These are phyloP conservation scores for Amazona vittata DNA, from an alignment of 2,113 vertebrate genomes.

Conservation along the genomic window DNA sequence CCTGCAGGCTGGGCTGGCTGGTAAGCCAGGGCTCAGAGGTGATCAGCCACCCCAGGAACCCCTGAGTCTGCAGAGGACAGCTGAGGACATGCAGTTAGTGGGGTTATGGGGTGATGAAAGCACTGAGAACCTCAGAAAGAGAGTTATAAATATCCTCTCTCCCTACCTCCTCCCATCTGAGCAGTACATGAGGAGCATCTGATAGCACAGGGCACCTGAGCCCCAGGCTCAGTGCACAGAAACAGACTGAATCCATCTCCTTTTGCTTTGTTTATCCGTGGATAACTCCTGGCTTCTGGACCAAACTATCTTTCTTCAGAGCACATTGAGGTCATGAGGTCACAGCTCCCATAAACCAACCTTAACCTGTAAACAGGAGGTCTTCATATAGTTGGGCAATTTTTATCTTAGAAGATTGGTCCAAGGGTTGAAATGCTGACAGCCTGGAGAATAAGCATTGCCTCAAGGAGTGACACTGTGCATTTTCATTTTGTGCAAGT, in stretches of 20 bases:
- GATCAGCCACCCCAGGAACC: background rate
- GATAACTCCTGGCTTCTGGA: background rate
- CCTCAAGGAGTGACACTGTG: background rate
- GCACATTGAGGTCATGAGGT: background rate
- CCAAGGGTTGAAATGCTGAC: background rate
- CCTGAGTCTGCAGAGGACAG: background rate
- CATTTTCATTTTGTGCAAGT: background rate
- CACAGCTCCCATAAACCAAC: background rate
- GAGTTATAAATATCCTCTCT: background rate
- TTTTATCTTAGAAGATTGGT: background rate
- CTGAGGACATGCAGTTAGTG: background rate
- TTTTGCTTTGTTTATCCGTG: background rate
- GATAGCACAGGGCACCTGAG: background rate
- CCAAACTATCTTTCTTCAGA: background rate
- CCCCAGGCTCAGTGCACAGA: background rate
- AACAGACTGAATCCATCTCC: background rate
- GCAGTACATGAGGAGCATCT: background rate
- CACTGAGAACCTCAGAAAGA: background rate
- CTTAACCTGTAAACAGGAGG: background rate
- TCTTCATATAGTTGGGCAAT: background rate
- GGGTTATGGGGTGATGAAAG: background rate
- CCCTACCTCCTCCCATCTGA: background rate
- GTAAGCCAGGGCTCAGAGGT: fast-evolving
- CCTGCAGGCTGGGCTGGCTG: background rate
- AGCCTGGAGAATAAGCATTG: background rate